Percentiles rank a stretch among this genome's conserved stretches.
Conservation (phyloP, 2,888 invertebrate genomes). For the Drosophila melanocephala region DNA sequence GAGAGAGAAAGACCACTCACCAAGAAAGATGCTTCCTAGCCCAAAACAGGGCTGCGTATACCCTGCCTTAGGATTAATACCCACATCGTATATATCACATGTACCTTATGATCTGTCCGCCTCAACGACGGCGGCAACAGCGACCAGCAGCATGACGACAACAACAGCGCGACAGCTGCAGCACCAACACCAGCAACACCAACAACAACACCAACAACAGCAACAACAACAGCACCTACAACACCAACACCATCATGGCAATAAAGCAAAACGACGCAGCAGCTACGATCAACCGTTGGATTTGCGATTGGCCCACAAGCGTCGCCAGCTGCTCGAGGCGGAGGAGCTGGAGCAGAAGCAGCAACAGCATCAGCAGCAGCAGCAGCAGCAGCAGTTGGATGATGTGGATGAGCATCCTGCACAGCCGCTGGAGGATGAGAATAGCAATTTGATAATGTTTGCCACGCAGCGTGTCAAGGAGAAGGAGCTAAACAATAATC, state of each 20-base stretch:
- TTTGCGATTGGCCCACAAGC: conserved; percentile 94
- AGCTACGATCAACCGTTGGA: conserved; percentile 93
- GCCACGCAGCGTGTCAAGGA: conserved; percentile 68
- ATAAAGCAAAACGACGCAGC: conserved; percentile 69
- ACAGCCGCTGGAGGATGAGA: conserved; percentile 90
- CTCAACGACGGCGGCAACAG: conserved; percentile 80
- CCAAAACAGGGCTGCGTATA: conserved; percentile 92
- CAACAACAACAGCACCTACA: conserved; percentile 45
- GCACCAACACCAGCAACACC: conserved; percentile 45
- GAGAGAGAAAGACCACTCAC: conserved; percentile 97
- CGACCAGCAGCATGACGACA: conserved; percentile 86
- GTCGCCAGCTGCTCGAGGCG: conserved; percentile 79
- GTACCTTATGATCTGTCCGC: conserved; percentile 90
- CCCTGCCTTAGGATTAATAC: conserved; percentile 88
- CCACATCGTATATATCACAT: conserved; percentile 86
- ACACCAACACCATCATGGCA: conserved; percentile 62
- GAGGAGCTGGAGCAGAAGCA: conserved; percentile 15
- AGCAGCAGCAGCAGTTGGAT: conserved; percentile 21
- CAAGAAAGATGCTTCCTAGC: conserved; percentile 93
- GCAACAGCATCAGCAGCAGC: conserved; percentile 1
- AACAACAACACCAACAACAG: conserved; percentile 44
- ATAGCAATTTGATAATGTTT: conserved; percentile 90
- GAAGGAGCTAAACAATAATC: conserved; percentile 77
- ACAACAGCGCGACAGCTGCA: conserved; percentile 46
- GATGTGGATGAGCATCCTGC: conserved; percentile 2